Percentiles rank a stretch among this genome's conserved stretches.
phyloP scores from a whole-genome alignment of 2,888 invertebrate genomes.

The Pterostichus madidus region DNA sequence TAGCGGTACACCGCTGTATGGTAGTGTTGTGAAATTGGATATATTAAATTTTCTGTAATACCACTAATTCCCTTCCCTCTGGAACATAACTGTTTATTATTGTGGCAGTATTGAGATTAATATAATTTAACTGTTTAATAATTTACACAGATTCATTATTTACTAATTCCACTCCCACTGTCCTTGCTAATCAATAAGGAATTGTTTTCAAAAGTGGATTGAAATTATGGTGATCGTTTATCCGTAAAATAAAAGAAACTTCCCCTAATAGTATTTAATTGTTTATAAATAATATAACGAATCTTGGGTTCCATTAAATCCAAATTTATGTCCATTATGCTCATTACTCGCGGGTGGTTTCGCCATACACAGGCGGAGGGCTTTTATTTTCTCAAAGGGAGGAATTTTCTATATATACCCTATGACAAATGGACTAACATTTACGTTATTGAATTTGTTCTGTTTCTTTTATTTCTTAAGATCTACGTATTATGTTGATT shows the following conservation, averaged over 20 bases:
- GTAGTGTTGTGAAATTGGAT: constrained; percentile 17
- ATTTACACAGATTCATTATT: too few species aligned
- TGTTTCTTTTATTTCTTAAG: too few species aligned
- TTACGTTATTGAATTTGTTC: too few species aligned
- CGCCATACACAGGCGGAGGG: not conserved
- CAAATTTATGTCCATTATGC: constrained; percentile 54
- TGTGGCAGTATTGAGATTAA: not conserved
- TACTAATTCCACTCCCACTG: not conserved
- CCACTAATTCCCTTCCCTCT: too few species aligned
- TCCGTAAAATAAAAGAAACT: constrained; percentile 11
- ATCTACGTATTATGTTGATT: too few species aligned
- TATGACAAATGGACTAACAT: too few species aligned
- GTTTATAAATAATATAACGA: constrained; percentile 54
- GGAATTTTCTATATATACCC: not conserved
- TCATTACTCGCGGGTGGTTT: constrained; percentile 4
- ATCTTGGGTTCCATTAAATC: constrained; percentile 42
- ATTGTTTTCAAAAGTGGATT: not conserved
- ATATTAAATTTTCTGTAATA: constrained; percentile 12
- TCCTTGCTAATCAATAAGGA: too few species aligned
- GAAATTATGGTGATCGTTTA: not conserved
- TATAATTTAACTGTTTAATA: constrained; percentile 3
- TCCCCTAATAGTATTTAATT: constrained; percentile 23
- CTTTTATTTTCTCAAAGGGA: not conserved
- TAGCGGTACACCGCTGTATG: not conserved
- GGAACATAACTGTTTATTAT: too few species aligned